phyloP scores from a whole-genome alignment of 2,797 vertebrate species.

The Scarus forsteni region DNA sequence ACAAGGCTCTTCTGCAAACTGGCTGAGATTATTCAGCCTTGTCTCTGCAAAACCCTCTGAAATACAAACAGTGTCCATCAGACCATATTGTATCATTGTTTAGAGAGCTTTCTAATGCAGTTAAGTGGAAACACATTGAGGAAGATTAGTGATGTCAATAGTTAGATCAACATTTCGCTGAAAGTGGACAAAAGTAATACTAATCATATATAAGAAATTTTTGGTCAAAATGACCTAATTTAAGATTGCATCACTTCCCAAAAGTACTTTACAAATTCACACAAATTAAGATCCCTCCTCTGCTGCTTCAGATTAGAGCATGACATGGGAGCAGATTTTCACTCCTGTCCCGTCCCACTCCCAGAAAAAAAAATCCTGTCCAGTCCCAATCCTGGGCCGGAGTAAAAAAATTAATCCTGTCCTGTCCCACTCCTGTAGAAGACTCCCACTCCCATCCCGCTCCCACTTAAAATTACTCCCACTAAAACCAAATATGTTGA shows the following conservation, averaged over 20 bases:
- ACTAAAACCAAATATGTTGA: background rate
- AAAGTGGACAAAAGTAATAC: slow-evolving; percentile 12
- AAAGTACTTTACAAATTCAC: background rate
- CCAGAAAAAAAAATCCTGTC: too few relatives aligned
- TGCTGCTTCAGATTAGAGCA: too few relatives aligned
- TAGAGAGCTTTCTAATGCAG: slow-evolving; percentile 39
- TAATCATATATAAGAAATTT: slow-evolving; percentile 16
- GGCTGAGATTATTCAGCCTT: slow-evolving; percentile 36
- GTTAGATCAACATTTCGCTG: slow-evolving; percentile 21
- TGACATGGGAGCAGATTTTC: too few relatives aligned
- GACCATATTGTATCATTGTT: slow-evolving; percentile 36
- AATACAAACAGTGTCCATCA: slow-evolving; percentile 45
- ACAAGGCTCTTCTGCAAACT: slow-evolving; percentile 36
- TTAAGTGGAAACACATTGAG: slow-evolving; percentile 62
- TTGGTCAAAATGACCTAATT: background rate
- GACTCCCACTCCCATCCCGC: too few relatives aligned
- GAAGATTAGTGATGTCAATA: slow-evolving; percentile 16
- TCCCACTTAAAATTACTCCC: too few relatives aligned
- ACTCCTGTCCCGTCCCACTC: too few relatives aligned
- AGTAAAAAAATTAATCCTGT: too few relatives aligned
- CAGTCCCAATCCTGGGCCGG: too few relatives aligned
- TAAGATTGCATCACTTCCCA: background rate
- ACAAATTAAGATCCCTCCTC: background rate
- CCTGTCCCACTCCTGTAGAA: too few relatives aligned
- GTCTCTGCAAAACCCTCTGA: slow-evolving; percentile 34